Evolutionary conservation across 2,888 invertebrate species (phyloP), one percentile per base, ranked within the genome.

Genomic region (Lasioglossum oenotherae): DNA sequence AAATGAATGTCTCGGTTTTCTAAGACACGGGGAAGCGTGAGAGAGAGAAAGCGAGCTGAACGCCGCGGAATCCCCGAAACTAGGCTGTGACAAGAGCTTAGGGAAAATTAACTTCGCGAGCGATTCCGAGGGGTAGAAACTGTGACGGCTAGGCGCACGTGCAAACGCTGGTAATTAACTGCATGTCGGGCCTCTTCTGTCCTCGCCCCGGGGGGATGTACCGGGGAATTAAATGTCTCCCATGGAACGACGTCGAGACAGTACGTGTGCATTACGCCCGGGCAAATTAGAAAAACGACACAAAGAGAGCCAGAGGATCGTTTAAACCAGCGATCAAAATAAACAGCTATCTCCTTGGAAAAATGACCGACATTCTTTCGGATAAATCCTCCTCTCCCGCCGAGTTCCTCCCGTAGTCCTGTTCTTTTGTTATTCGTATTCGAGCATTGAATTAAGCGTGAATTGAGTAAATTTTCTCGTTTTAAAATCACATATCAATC

Each of bases 91-190:
- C 81, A 74, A 81, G 87, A 60, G 82, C 78, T 82, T 72, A 67
- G 78, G 80, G 87, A 75, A 82, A 82, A 87, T 87, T 77, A 87
- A 87, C 78, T 78, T 87, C 80, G n/a, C 72, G 67, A 72, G 49
- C 74, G 84, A 80, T 78, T 38, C 64, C 35, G 53, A 23, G 67
- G 27, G 69, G 49, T 76, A 53, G 81, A 81, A 79, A 78, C 82
- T 69, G 76, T n/a, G 27, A 75, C 74, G 71, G 74, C 71, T 57
- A 27, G 73, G 80, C 87, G 84, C 87, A 82, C 84, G 84, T 87
- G 87, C 80, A 81, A 74, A 74, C 81, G 80, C 53, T 44, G 67
- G 78, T 82, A 88, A 88, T 88, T 88, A 88, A 87, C 81, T 88
- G 69, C 87, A 64, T 80, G 87, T 79, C 81, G 69, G 64, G 69